These are phyloP conservation scores for Larimichthys polyactis DNA, from an alignment of 2,113 vertebrate genomes.

Conservation along the genomic window DNA sequence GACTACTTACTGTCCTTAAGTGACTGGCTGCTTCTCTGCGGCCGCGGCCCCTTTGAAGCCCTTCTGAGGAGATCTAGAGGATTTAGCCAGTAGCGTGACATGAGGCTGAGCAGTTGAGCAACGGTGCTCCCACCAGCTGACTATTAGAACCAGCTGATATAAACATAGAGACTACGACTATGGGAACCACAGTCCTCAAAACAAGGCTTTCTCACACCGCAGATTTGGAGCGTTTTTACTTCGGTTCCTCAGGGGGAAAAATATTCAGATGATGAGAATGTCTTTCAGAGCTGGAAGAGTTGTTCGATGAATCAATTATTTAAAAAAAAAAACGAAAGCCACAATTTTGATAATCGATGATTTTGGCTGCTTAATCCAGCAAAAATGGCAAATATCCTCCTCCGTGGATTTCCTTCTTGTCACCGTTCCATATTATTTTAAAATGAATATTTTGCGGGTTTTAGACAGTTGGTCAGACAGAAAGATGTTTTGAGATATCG, in stretches of 20 bases:
- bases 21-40: slow-evolving; percentile 72
- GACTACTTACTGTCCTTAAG: slow-evolving; percentile 80
- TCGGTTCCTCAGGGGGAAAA: neutral
- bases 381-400: neutral
- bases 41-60: slow-evolving; percentile 76
- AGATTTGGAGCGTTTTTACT: neutral
- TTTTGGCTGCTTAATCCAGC: neutral
- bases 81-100: slow-evolving; percentile 81
- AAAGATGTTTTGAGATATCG: neutral
- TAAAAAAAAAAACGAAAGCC: neutral
- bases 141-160: slow-evolving; percentile 81
- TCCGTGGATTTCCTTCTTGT: neutral
- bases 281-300: neutral
- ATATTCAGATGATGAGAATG: neutral
- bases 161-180: slow-evolving; percentile 60
- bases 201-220: slow-evolving; percentile 51
- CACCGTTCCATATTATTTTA: neutral
- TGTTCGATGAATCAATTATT: neutral
- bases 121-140: slow-evolving; percentile 75
- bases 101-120: slow-evolving; percentile 77
- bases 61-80: slow-evolving; percentile 75
- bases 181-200: slow-evolving; percentile 51
- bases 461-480: neutral
- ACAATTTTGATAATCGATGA: neutral
- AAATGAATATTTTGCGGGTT: neutral